Percentiles rank a stretch among this genome's conserved stretches.
Evolutionary conservation across 2,888 invertebrate genomes (phyloP).

Genomic region (Desoria tigrina): DNA sequence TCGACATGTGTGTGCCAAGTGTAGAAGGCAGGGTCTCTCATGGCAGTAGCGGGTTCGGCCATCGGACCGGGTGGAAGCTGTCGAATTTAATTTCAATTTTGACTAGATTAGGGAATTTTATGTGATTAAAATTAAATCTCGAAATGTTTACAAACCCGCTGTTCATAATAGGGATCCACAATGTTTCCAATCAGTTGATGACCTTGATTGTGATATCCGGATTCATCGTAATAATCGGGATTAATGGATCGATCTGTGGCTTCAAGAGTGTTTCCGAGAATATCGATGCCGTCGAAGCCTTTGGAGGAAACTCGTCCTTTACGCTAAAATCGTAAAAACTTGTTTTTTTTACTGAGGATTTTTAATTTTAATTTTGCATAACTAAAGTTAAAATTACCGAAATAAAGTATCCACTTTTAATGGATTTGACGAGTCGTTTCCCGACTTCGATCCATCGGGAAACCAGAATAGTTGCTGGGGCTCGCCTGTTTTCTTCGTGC

Average conservation of each 20-base stretch:
- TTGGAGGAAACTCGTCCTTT: too few relatives aligned
- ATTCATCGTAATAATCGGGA: constrained; percentile 63
- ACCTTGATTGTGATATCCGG: constrained; percentile 37
- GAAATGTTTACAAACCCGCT: neutral
- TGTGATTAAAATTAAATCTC: neutral
- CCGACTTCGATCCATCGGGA: constrained; percentile 24
- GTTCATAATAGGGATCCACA: constrained; percentile 25
- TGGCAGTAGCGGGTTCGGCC: constrained; percentile 80
- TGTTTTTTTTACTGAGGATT: too few relatives aligned
- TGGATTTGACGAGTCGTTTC: constrained; percentile 14
- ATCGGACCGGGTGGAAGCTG: constrained; percentile 58
- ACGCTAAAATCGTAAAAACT: neutral
- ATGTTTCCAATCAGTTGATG: constrained; percentile 32
- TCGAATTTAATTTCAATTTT: neutral
- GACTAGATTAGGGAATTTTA: neutral
- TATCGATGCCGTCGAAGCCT: constrained; percentile 75
- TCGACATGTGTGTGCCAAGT: constrained; percentile 79
- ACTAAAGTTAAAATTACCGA: constrained; percentile 14
- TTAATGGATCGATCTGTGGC: constrained; percentile 59
- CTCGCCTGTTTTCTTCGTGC: constrained; percentile 23
- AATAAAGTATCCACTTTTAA: constrained; percentile 28
- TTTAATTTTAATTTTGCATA: too few relatives aligned
- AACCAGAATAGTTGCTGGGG: too few relatives aligned
- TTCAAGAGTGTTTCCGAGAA: constrained; percentile 78
- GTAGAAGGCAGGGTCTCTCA: constrained; percentile 85